phyloP scores from a whole-genome alignment of 1,140 invertebrate genomes.

The Chionoecetes opilio region DNA sequence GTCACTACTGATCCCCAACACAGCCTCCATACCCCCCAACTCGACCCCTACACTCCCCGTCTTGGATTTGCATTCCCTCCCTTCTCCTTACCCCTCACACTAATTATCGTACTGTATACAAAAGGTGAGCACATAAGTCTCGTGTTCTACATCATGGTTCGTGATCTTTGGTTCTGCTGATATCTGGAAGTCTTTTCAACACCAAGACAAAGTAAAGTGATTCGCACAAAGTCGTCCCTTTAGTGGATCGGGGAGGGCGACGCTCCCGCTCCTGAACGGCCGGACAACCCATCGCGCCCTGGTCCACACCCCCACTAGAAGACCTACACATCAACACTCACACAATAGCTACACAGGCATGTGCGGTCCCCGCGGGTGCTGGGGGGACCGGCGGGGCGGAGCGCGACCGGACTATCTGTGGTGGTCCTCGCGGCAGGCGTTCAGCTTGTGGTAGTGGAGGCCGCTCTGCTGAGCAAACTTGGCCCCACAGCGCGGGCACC shows the following conservation, averaged over 20 bases:
- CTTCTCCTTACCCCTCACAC: background rate
- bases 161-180: background rate
- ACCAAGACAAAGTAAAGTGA: background rate
- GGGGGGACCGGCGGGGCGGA: background rate
- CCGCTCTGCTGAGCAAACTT: slow-evolving; percentile 86
- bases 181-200: background rate
- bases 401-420: slow-evolving; percentile 51
- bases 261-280: background rate
- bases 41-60: background rate
- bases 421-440: slow-evolving; percentile 73
- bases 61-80: background rate
- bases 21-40: background rate
- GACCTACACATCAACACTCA: slow-evolving; percentile 28
- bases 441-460: slow-evolving; percentile 85
- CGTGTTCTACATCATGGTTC: background rate
- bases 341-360: background rate
- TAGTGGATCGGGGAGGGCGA: background rate
- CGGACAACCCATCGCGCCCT: background rate
- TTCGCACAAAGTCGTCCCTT: background rate
- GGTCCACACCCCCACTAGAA: background rate
- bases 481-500: slow-evolving; percentile 84
- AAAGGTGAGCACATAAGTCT: background rate
- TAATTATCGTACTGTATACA: slow-evolving; percentile 31
- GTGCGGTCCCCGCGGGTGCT: background rate
- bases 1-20: background rate